Evolutionary conservation across 2,888 invertebrate species (phyloP), one percentile per base, ranked within the genome.

Genomic region (Rhamphomyia laevipes): DNA sequence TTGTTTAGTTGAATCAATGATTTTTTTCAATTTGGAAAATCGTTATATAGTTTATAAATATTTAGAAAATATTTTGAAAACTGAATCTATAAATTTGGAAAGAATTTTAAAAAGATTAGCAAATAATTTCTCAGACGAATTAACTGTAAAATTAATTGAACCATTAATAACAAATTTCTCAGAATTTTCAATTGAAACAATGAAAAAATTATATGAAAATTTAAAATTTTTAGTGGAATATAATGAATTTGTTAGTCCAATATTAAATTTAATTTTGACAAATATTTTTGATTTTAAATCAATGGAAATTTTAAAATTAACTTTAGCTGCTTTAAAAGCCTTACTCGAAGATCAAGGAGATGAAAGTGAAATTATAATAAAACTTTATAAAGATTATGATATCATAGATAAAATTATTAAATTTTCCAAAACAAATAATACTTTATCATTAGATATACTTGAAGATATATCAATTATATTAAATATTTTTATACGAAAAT

Each of bases 11-110:
- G 61, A 70, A 58, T 72, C 77, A 11, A 72, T 67, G 43, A 63
- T 70, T 51, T 67, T 66, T 43, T 57, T 82, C 46, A 67, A 73
- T 21, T 53, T 62, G 17, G 68, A 74, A 38, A 65, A 77, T 37
- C 72, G 80, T 12, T 55, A 70, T 40, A 68, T 68, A n/a, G 67
- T 80, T 49, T 75, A 79, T 49, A 72, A 76, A 53, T 65, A 72
- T 51, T 64, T 82, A 38, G 70, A 72, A 10, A 63, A 72, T 45
- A 71, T 74, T 48, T 64, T 80, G 16, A 73, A 76, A 48, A 61
- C 65, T 51, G 68, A 47, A 21, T 42, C 43, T n/a, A 4, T 16
- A 12, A 42, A 42, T 42, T 42, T 42, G 9, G 42, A 27, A 15
- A 13, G 13, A 42, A 42, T 23, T 23, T 66, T 81, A n/a, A 72